phyloP scores from a whole-genome alignment of 2,797 vertebrate species.

The Serranus cabrilla region DNA sequence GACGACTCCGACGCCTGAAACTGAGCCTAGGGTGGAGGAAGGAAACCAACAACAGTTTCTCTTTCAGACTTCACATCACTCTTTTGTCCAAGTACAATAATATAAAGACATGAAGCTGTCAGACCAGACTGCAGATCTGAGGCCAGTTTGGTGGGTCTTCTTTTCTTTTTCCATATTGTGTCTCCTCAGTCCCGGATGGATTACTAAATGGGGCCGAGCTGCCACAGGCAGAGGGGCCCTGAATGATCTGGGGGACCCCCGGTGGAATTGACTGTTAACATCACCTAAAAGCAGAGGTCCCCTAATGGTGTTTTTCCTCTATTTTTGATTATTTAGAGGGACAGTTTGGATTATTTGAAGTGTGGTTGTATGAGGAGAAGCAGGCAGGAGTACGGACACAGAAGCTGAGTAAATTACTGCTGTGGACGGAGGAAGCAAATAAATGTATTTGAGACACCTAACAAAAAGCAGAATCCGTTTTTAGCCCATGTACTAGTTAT shows the following conservation, averaged over 20 bases:
- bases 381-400: no score
- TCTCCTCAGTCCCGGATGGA: neutral
- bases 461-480: no score
- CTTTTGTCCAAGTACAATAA: neutral
- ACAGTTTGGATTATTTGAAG: no score
- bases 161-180: neutral
- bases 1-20: conserved; percentile 95
- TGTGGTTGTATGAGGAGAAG: no score
- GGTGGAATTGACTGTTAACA: neutral
- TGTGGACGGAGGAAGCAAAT: no score
- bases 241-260: no score
- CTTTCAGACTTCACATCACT: neutral
- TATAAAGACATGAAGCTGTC: neutral
- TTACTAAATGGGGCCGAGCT: neutral
- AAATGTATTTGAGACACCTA: no score
- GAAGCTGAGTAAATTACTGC: no score
- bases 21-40: rapidly evolving
- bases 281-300: neutral
- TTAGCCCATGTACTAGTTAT: no score
- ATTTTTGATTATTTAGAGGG: neutral
- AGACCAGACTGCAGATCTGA: conserved; percentile 8
- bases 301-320: neutral
- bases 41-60: neutral
- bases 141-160: neutral
- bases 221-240: neutral